Percentiles rank a stretch among this genome's conserved stretches.
Conservation (phyloP, 2,113 vertebrate species). For the Rhinogobius similis region DNA sequence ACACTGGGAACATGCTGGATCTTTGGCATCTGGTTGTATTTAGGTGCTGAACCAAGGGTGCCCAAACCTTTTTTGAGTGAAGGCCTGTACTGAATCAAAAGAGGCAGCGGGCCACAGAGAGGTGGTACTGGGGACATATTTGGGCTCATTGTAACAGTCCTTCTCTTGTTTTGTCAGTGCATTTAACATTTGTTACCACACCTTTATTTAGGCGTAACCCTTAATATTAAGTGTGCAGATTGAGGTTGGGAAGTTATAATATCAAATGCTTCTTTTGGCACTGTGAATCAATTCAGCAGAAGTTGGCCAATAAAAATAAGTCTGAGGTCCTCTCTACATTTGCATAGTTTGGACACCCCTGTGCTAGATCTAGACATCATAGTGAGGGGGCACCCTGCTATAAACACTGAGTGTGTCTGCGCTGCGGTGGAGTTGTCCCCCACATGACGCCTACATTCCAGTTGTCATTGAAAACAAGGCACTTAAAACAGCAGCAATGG, state of each 20-base stretch:
- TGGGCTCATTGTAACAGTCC: not conserved
- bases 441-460: slow-evolving; percentile 79
- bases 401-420: slow-evolving; percentile 55
- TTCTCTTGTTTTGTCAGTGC: not conserved
- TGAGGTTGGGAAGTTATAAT: not conserved
- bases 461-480: slow-evolving; percentile 63
- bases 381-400: slow-evolving; percentile 33
- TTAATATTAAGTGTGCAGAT: not conserved
- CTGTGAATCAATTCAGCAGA: not conserved
- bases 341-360: not conserved
- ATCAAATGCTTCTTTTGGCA: not conserved
- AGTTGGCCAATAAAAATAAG: not conserved
- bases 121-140: not conserved
- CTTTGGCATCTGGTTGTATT: slow-evolving; percentile 48
- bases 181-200: not conserved
- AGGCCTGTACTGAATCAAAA: no score
- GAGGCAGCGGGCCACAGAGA: no score
- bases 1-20: slow-evolving; percentile 38
- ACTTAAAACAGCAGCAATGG: not conserved
- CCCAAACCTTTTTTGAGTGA: not conserved
- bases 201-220: not conserved
- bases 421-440: slow-evolving; percentile 55
- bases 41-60: slow-evolving; percentile 16
- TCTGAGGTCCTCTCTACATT: not conserved
- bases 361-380: slow-evolving; percentile 11